Evolutionary conservation across 2,113 vertebrate genomes (phyloP).

Genomic region (Corythoichthys haematopterus): DNA sequence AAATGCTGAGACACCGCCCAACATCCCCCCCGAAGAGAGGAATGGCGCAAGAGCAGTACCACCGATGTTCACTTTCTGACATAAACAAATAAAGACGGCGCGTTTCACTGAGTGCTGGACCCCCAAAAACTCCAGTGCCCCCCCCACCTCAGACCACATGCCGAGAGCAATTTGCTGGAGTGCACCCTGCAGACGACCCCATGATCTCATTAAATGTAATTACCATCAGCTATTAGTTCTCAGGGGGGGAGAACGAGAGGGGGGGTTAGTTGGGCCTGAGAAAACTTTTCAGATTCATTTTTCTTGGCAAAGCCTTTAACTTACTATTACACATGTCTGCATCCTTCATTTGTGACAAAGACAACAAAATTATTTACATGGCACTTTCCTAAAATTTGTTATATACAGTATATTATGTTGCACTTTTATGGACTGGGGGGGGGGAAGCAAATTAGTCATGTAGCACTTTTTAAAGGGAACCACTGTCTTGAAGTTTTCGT

Average conservation of each 20-base stretch:
- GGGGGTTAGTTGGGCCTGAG: background rate
- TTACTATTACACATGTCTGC: background rate
- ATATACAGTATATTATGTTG: no score
- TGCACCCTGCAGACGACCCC: constrained; percentile 61
- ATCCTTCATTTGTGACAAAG: background rate
- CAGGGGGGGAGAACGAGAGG: constrained; percentile 1
- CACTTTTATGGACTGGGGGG: no score
- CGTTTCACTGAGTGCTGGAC: constrained; percentile 37
- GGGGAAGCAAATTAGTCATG: no score
- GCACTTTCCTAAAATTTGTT: background rate
- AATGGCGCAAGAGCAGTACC: constrained; percentile 47
- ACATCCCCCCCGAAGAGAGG: constrained; percentile 40
- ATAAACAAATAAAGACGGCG: constrained; percentile 40
- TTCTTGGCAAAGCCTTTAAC: background rate
- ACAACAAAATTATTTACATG: background rate
- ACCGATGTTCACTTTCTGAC: constrained; percentile 50
- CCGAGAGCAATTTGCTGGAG: constrained; percentile 70
- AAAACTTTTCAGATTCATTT: constrained; percentile 11
- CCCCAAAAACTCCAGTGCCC: constrained; percentile 10
- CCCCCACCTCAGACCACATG: constrained; percentile 51
- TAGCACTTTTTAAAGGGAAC: no score
- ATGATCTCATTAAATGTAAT: constrained; percentile 72
- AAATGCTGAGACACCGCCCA: constrained; percentile 70
- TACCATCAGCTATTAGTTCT: constrained; percentile 64
- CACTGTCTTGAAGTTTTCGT: no score